Evolutionary conservation across 2,888 invertebrate genomes (phyloP), one percentile per base, ranked within the genome.

Genomic region (Elmis aenea): DNA sequence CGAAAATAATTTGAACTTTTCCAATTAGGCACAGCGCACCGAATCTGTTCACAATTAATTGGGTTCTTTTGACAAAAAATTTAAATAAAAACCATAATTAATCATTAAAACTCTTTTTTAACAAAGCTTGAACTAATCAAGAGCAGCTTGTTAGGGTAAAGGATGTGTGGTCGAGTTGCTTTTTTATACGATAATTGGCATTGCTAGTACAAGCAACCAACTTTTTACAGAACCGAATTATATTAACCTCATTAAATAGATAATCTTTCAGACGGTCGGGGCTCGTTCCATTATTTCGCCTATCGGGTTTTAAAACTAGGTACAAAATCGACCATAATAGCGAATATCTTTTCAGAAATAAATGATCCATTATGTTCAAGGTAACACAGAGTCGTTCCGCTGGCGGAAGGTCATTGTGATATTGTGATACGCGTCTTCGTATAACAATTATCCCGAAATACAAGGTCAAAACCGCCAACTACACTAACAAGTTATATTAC

Each of bases 61-160:
- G 30, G 24, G 22, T n/a, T 35, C 14, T 28, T 21, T 13, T 11
- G 13, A 18, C 15, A 16, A 22, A 36, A 36, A 30, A 37, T 18
- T 18, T 22, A 21, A 30, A n/a, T 34, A 40, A 46, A 48, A 50
- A 42, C 42, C 43, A 37, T 46, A 48, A 48, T 51, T 50, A 51
- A 51, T 51, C 49, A 51, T 51, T 51, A 48, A 46, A 48, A 48
- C 48, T n/a, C 40, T 42, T 50, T 51, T 48, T 48, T 46, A 45
- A 42, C 45, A 44, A 41, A 31, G 38, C 41, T 45, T 31, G 38
- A 42, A 44, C 48, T 51, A 51, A 51, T 51, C 51, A 51, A 43
- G 48, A 43, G 42, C 41, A 43, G 46, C 48, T 51, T 48, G 51
- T 51, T 51, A 51, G 49, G 43, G 42, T 36, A 50, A 42, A 51